Evolutionary conservation across 2,888 invertebrate species (phyloP), one percentile per base, ranked within the genome.

Genomic region (Xestobium rufovillosum): DNA sequence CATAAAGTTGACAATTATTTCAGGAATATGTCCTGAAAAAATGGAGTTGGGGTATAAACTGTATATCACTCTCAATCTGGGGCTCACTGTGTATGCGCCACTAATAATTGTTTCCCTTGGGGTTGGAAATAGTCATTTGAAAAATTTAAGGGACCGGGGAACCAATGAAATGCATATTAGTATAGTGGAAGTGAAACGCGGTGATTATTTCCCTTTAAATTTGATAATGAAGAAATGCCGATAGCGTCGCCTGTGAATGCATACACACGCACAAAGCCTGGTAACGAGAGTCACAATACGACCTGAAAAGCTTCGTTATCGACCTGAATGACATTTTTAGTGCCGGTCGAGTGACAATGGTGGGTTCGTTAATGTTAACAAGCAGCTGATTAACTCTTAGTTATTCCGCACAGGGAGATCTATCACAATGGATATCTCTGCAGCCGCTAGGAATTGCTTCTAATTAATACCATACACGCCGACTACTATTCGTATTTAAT

Each of bases 311-410:
- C 56, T 58, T 60, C 59, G 58, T 60, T 60, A 60, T 59, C 57
- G 52, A 49, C 44, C 42, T 52, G 59, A 57, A 58, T 58, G 58
- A 58, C 55, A 57, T 59, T 58, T 57, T 58, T 57, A 57, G 56
- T 55, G 52, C 48, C 49, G 50, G 46, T 48, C 38, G 51, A 50
- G 57, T 52, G 56, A 58, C 59, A 59, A 60, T 59, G 53, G 53
- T 44, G 45, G 52, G 55, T 61, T 61, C 61, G 61, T 61, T 61
- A 61, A 61, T 61, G 59, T 58, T 61, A 60, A 60, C 61, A 60
- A 60, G 61, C 56, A 53, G 47, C 56, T 61, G 59, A 61, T 61
- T 60, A 60, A 57, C 59, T 56, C 56, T 48, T 52, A 52, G 53
- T 55, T 57, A 56, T 51, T 51, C 49, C 37, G 44, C 43, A 39